phyloP scores from a whole-genome alignment of 2,888 invertebrate genomes.

The Leucoma salicis region DNA sequence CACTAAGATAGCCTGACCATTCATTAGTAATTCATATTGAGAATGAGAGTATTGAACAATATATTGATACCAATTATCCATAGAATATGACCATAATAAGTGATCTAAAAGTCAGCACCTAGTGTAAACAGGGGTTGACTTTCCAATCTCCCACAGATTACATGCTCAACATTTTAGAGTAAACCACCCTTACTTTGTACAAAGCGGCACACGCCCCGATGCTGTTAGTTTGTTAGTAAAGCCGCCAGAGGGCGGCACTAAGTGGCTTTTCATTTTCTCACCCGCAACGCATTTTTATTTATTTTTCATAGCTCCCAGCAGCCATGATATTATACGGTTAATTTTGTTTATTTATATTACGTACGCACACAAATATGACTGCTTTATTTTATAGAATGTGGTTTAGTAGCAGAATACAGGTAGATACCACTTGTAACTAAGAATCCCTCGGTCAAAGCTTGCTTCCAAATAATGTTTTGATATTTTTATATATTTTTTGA shows the following conservation, averaged over 20 bases:
- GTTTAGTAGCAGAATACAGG: too few relatives aligned
- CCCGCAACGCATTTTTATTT: constrained; percentile 67
- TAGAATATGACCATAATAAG: too few relatives aligned
- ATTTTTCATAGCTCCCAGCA: constrained; percentile 75
- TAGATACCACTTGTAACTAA: too few relatives aligned
- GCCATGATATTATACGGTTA: constrained; percentile 67
- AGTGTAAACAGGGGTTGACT: constrained; percentile 12
- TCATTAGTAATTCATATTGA: too few relatives aligned
- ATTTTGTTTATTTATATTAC: constrained; percentile 75
- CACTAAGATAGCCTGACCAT: too few relatives aligned
- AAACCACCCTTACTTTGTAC: constrained; percentile 7
- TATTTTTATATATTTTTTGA: too few relatives aligned
- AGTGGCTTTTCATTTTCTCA: constrained; percentile 70
- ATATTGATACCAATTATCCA: too few relatives aligned
- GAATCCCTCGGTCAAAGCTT: too few relatives aligned
- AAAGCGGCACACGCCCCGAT: constrained; percentile 11
- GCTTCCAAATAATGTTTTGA: too few relatives aligned
- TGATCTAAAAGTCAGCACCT: neutral
- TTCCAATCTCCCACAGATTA: constrained; percentile 10
- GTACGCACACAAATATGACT: constrained; percentile 59
- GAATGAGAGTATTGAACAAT: too few relatives aligned
- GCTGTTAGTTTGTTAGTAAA: constrained; percentile 41
- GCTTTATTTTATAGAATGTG: constrained; percentile 62
- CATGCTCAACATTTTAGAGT: neutral
- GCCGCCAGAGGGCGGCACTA: constrained; percentile 64